A percentile compares a stretch with the other conserved stretches of the same genome.
phyloP scores from a whole-genome alignment of 2,797 vertebrate genomes.

The Manis javanica region DNA sequence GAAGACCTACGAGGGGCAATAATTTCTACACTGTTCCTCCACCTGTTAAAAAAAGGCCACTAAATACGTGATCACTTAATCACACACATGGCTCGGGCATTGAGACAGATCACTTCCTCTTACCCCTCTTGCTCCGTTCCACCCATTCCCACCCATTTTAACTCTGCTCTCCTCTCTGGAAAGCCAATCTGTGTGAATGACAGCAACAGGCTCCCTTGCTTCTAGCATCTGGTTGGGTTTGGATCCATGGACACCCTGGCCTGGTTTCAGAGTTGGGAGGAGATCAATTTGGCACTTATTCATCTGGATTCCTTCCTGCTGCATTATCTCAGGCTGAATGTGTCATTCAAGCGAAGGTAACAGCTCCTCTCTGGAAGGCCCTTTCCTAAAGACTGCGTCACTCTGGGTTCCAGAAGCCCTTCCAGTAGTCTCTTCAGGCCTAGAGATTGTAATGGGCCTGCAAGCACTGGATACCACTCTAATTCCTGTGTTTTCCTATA shows the following conservation, averaged over 20 bases:
- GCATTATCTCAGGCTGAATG: not conserved
- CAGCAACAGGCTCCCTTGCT: not conserved
- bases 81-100: not conserved
- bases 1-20: not conserved
- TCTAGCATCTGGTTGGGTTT: not conserved
- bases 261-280: not conserved
- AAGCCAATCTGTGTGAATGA: not conserved
- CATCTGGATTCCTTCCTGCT: not conserved
- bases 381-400: not conserved
- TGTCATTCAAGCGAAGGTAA: not conserved
- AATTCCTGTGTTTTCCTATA: not conserved
- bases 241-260: fast-evolving
- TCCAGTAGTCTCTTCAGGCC: not conserved
- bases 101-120: not conserved
- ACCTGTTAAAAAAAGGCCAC: not conserved
- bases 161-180: not conserved
- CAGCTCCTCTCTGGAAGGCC: not conserved
- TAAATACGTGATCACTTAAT: not conserved
- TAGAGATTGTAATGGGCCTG: not conserved
- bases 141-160: not conserved
- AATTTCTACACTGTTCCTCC: not conserved
- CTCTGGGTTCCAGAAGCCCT: not conserved
- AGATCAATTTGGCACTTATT: not conserved
- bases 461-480: not conserved
- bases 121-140: not conserved